Evolutionary conservation across 2,888 invertebrate genomes (phyloP), one percentile per base, ranked within the genome.

Genomic region (Dolichopus griseipennis): DNA sequence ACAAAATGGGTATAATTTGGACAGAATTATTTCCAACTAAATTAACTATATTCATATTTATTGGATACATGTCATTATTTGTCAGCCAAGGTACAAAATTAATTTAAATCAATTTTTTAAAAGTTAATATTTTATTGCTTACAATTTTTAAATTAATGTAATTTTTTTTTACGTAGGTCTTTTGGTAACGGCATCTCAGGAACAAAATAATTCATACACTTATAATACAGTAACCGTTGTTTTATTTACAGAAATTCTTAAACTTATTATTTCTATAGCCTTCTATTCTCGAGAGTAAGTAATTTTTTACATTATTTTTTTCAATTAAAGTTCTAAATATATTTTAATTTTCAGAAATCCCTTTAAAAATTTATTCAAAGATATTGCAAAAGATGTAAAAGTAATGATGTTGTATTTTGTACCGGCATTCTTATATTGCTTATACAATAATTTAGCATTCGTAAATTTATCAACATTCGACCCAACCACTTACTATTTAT

Each of bases 401-500:
- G 85, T 95, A 65, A 81, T 94, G 73, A 78, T 89, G 68, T 78
- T 93, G 64, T 97, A 97, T 78, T 91, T 95, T 82, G 88, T 97
- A 72, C 97, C 97, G 63, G 91, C 96, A 0, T 85, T 92, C 75
- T 82, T 97, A 67, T 97, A 97, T 79, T 96, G 95, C 76, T 84
- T 96, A 67, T 97, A 97, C 84, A 97, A 97, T 79, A 97, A 97
- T 83, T 85, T 97, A 75, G 88, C 95, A 41, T 97, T 95, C 82
- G 84, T 92, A 67, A 97, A 96, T 83, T 84, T 97, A 74, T 90
- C 93, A 15, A 88, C 87, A 67, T 97, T 95, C 82, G 97, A 97
- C 80, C 96, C 97, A 1, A 96, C 97, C 0, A 95, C 96, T 0
- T 97, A 97, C 79, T 95, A 92, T 79, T 84, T 97, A 68, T 81